Evolutionary conservation across 2,113 vertebrate species (phyloP).

Genomic region (Heterochromis multidens): DNA sequence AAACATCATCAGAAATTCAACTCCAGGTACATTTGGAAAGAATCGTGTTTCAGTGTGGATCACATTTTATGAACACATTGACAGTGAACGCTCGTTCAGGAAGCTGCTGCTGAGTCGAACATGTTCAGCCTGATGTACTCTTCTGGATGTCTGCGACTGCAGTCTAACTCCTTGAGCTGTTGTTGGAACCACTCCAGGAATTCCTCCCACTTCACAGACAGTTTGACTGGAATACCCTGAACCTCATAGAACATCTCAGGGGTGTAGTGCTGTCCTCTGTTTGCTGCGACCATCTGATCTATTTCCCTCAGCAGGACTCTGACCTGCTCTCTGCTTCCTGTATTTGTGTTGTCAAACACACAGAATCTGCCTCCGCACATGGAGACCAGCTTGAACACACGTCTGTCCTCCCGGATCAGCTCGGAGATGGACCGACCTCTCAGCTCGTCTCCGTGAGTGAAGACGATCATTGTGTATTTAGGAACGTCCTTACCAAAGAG

Average conservation of each 20-base stretch:
- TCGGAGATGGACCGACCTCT: neutral
- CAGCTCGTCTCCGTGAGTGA: slow-evolving; percentile 1
- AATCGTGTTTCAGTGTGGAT: no score
- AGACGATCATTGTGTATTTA: neutral
- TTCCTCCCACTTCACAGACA: neutral
- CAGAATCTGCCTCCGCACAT: neutral
- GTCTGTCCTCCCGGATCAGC: accelerated
- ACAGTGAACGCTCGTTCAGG: no score
- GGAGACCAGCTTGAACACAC: neutral
- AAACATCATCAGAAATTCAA: no score
- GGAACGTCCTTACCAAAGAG: neutral
- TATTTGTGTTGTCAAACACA: neutral
- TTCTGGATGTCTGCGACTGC: no score
- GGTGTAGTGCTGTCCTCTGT: neutral
- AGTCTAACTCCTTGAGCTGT: neutral
- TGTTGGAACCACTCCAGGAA: neutral
- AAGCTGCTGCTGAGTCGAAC: no score
- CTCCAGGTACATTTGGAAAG: no score
- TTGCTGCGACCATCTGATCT: neutral
- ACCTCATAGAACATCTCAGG: neutral
- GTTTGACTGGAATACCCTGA: neutral
- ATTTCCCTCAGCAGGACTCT: neutral
- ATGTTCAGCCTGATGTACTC: no score
- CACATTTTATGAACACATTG: no score
- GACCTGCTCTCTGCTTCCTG: neutral